phyloP scores from a whole-genome alignment of 2,797 vertebrate species.

The Enteromius argenteus region DNA sequence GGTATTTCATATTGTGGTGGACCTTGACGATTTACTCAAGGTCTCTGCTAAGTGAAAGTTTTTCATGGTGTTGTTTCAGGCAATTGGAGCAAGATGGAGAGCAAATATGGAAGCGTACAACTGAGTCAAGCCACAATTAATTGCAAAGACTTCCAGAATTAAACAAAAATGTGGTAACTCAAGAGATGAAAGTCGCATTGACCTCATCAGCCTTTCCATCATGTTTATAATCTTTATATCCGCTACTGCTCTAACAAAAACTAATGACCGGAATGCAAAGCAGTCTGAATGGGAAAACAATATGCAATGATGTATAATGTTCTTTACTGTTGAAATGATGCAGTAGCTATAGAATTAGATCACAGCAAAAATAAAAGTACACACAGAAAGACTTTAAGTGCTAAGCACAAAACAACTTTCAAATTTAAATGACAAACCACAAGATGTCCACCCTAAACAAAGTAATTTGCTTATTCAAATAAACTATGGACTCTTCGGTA shows the following conservation, averaged over 20 bases:
- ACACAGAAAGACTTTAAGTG: neutral
- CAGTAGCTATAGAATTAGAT: neutral
- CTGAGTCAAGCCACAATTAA: neutral
- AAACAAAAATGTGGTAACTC: neutral
- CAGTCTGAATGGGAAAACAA: neutral
- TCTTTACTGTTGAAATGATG: neutral
- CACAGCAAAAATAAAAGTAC: neutral
- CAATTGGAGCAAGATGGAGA: neutral
- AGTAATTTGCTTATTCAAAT: constrained; percentile 27
- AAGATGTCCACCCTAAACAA: neutral
- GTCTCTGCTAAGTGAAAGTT: constrained; percentile 26
- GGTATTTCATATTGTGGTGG: constrained; percentile 13
- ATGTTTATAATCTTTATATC: neutral
- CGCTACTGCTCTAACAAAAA: neutral
- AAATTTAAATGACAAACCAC: neutral
- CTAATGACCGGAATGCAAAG: neutral
- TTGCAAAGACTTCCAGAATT: neutral
- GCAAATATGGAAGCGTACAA: neutral
- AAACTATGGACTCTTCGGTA: neutral
- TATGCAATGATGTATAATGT: neutral
- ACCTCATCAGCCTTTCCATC: neutral
- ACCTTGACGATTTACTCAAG: constrained; percentile 22
- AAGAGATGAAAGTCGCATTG: neutral
- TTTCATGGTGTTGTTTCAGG: constrained; percentile 6
- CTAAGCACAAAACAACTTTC: neutral